Percentiles rank a stretch among this genome's conserved stretches.
phyloP scores from a whole-genome alignment of 1,140 invertebrate species.

The Pristionchus pacificus region DNA sequence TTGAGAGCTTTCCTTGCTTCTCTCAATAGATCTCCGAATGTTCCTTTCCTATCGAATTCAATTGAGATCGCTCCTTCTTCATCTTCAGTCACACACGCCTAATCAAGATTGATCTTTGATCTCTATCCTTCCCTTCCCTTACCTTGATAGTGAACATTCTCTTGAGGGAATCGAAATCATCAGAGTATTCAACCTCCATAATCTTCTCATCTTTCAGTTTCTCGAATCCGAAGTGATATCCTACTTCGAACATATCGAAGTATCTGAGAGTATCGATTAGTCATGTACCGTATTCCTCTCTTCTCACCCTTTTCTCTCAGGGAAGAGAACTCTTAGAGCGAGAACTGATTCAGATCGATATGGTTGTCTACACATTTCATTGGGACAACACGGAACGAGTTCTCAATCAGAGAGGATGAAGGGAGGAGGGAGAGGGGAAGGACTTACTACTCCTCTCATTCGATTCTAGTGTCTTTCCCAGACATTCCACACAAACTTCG shows the following conservation, averaged over 20 bases:
- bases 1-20: slow-evolving; percentile 36
- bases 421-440: slow-evolving; percentile 1
- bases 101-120: slow-evolving; percentile 17
- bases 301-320: slow-evolving; percentile 18
- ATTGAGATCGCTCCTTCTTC: slow-evolving; percentile 32
- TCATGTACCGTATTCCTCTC: neutral
- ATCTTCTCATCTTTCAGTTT: slow-evolving; percentile 41
- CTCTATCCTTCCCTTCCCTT: no score
- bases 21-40: slow-evolving; percentile 37
- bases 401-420: no score
- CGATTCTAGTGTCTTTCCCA: slow-evolving; percentile 39
- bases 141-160: slow-evolving; percentile 8
- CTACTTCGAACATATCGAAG: slow-evolving; percentile 38
- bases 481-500: slow-evolving; percentile 42
- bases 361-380: slow-evolving; percentile 37
- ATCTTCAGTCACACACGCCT: slow-evolving; percentile 37
- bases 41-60: slow-evolving; percentile 27
- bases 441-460: slow-evolving; percentile 30
- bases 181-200: neutral
- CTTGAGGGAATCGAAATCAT: slow-evolving; percentile 8
- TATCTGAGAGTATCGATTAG: slow-evolving; percentile 14
- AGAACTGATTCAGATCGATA: slow-evolving; percentile 46
- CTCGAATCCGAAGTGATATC: slow-evolving; percentile 40
- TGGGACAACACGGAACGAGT: slow-evolving; percentile 38
- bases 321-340: slow-evolving; percentile 41